Base-by-base conservation (phyloP, 2,888 invertebrate species). In the Brachylomia viminalis region DNA sequence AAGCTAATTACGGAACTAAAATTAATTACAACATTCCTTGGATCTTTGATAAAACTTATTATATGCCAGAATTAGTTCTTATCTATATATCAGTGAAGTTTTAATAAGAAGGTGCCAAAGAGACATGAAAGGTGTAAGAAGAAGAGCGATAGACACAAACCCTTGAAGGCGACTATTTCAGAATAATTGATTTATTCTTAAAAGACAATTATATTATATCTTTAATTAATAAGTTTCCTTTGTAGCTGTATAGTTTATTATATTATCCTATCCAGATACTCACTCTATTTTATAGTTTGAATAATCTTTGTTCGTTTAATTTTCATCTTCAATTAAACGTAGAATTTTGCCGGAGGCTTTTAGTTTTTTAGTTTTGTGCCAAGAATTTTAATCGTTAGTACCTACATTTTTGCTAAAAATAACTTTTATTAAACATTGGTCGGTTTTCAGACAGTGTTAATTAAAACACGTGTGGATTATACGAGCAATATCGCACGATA, bases 181-280 rank as follows among this genome's bases (percentile, higher is more conserved):
- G 58, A 75, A 77, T 75, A 79, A 87, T 85, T 69, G 72, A 77
- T 58, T 85, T 79, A 79, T 81, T 74, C 68, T 33, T 66, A 72
- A 81, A 85, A 85, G 75, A 75, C 52, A 77, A 83, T 85, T 79
- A 65, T 65, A 10, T 27, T 10, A 33, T 17, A 30, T 79, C 17
- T 77, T 80, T 71, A 77, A 77, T 85, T 80, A 86, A 80, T 80
- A 79, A 79, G 45, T 74, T 85, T 83, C 42, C 67, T 87, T 78
- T 79, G 62, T 68, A 30, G 15, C 33, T 67, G 45, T 59, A 42
- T 33, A 73, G 13, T 56, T 59, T 78, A 58, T 78, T 78, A 66
- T 38, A 66, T 66, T 47, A 67, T 67, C 59, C 61, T 70, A 65
- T 62, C 45, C 33, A 38, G 59, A 64, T 49, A 70, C 20, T 2